Conservation (phyloP, 2,888 invertebrate species). For the Tenthredo livida region DNA sequence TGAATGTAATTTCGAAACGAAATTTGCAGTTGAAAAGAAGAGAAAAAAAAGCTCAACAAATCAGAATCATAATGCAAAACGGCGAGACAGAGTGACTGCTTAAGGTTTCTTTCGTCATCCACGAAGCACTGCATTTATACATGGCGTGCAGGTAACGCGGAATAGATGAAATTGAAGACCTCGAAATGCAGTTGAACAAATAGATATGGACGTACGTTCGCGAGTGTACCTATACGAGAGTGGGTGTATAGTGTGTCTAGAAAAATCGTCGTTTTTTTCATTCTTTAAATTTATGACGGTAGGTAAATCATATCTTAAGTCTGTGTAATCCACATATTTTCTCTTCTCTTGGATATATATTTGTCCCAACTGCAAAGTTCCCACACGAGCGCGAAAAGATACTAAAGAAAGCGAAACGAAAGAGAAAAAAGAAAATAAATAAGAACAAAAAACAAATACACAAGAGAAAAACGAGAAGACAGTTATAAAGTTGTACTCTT, state of each 20-base stretch:
- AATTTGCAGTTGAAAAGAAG: neutral
- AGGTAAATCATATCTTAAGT: constrained; percentile 51
- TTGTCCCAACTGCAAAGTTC: constrained; percentile 45
- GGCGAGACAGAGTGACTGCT: constrained; percentile 28
- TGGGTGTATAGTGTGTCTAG: neutral
- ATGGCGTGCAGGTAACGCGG: neutral
- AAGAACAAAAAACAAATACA: neutral
- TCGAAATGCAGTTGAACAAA: constrained; percentile 45
- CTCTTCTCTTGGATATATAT: constrained; percentile 23
- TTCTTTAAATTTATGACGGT: constrained; percentile 25
- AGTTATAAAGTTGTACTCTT: neutral
- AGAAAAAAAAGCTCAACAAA: neutral
- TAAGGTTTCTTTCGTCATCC: constrained; percentile 37
- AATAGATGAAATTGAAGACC: constrained; percentile 51
- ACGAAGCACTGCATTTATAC: constrained; percentile 22
- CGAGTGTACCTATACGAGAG: neutral
- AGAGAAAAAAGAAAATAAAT: neutral
- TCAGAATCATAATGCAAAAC: constrained; percentile 4
- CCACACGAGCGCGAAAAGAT: constrained; percentile 8
- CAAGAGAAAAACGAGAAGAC: neutral
- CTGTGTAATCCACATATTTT: constrained; percentile 42
- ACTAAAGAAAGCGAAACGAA: neutral
- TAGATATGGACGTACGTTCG: neutral
- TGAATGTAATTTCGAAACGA: neutral
- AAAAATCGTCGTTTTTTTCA: neutral